Evolutionary conservation across 2,797 vertebrate genomes (phyloP).

Genomic region (Phoeniculus purpureus): DNA sequence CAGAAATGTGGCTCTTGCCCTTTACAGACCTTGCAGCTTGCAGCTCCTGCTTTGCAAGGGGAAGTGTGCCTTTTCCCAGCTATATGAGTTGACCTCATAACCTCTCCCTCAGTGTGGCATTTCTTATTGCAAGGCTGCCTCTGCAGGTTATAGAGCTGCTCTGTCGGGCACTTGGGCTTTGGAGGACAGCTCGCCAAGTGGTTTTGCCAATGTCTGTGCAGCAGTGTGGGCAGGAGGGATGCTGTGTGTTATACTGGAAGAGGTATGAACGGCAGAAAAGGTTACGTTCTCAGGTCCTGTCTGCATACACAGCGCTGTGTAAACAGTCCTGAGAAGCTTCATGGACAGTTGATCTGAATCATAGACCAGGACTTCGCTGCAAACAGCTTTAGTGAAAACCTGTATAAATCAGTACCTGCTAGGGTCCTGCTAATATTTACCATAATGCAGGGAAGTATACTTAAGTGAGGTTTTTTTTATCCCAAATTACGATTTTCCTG

Average conservation of each 20-base stretch:
- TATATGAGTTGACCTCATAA: background rate
- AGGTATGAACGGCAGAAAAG: background rate
- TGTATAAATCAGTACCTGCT: background rate
- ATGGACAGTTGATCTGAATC: background rate
- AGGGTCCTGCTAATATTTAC: background rate
- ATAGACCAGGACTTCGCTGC: background rate
- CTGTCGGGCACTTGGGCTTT: background rate
- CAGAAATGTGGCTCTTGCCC: fast-evolving
- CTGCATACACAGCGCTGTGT: background rate
- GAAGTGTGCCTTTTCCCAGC: background rate
- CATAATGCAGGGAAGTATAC: background rate
- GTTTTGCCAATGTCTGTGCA: background rate
- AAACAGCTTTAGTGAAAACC: background rate
- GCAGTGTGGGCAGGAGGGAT: background rate
- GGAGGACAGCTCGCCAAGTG: background rate
- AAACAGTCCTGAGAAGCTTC: background rate
- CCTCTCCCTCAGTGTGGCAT: fast-evolving
- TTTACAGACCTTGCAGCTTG: background rate
- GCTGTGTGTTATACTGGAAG: background rate
- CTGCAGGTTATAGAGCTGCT: background rate
- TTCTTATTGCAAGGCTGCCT: background rate
- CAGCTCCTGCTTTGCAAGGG: background rate
- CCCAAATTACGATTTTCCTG: background rate
- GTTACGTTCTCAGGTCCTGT: background rate
- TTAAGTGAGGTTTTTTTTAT: background rate